A percentile compares a stretch with the other conserved stretches of the same genome.
These are phyloP conservation scores for Oreonectes daqikongensis DNA, from an alignment of 2,797 vertebrate genomes.

Conservation along the genomic window DNA sequence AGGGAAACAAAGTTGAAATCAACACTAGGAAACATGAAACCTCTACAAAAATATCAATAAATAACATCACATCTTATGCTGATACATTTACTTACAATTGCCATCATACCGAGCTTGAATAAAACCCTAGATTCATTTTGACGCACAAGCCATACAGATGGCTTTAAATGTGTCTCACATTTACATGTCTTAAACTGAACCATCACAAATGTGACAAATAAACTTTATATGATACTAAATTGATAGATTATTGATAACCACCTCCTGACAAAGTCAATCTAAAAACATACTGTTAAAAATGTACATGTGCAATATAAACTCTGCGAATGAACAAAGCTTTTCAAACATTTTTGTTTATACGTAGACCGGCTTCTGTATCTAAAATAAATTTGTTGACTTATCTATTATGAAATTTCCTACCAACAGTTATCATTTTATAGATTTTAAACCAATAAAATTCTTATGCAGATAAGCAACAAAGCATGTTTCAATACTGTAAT, in stretches of 20 bases:
- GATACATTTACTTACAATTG: constrained; percentile 80
- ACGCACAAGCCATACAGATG: constrained; percentile 46
- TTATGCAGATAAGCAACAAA: background rate
- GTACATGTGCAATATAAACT: constrained; percentile 63
- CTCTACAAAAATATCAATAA: constrained; percentile 85
- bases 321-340: constrained; percentile 54
- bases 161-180: constrained; percentile 53
- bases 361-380: constrained; percentile 40
- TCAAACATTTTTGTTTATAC: constrained; percentile 37
- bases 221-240: constrained; percentile 44
- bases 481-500: background rate
- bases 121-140: constrained; percentile 45
- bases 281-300: constrained; percentile 52
- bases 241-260: constrained; percentile 48
- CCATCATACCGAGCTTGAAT: constrained; percentile 51
- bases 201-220: constrained; percentile 46
- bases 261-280: constrained; percentile 52
- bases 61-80: constrained; percentile 85
- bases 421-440: background rate
- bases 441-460: constrained; percentile 12
- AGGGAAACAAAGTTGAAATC: constrained; percentile 73
- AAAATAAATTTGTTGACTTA: constrained; percentile 23
- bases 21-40: constrained; percentile 76
- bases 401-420: background rate
- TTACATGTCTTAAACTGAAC: constrained; percentile 44